Percentiles rank a stretch among this genome's conserved stretches.
Conservation (phyloP, 2,113 vertebrate genomes). For the Spilogale gracilis region DNA sequence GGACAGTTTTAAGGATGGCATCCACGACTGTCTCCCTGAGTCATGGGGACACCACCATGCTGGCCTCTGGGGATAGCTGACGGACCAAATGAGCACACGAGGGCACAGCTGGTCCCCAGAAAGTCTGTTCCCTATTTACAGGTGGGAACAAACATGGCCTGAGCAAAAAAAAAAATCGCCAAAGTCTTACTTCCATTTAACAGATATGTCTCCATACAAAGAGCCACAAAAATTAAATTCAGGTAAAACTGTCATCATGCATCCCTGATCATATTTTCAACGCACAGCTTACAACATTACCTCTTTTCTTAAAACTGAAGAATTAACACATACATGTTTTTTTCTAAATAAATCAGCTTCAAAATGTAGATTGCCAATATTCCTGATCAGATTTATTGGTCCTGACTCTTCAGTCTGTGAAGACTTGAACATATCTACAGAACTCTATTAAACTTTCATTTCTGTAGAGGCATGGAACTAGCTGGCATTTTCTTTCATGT, state of each 20-base stretch:
- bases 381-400: neutral
- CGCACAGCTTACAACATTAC: too few species aligned
- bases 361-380: neutral
- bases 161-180: neutral
- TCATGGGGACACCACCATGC: rapidly evolving
- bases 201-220: neutral
- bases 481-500: neutral
- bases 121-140: rapidly evolving
- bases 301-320: neutral
- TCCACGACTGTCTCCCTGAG: rapidly evolving
- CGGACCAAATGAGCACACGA: rapidly evolving
- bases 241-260: neutral
- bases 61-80: neutral
- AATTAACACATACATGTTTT: neutral
- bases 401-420: neutral
- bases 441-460: neutral
- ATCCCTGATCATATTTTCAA: neutral
- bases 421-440: neutral
- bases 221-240: neutral
- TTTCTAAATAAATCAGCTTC: neutral
- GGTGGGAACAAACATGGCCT: rapidly evolving
- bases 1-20: rapidly evolving
- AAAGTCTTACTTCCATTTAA: too few species aligned
- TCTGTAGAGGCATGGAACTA: neutral
- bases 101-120: rapidly evolving